A percentile compares a stretch with the other conserved stretches of the same genome.
Evolutionary conservation across 1,140 invertebrate species (phyloP).

Genomic region (Dolichoris vasculosae): DNA sequence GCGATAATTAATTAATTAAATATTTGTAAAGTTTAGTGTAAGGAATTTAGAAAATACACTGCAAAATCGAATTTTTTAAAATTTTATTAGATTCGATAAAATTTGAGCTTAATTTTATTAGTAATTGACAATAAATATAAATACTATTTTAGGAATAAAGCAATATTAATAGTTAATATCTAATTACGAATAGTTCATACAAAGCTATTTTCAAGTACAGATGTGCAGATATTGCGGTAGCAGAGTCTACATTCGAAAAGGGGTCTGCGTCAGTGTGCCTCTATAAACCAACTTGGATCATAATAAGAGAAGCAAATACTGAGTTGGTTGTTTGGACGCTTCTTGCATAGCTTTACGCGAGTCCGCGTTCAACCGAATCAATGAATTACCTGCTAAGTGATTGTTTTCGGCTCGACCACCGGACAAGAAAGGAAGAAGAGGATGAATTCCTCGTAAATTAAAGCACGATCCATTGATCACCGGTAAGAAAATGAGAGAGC

Average conservation of each 20-base stretch:
- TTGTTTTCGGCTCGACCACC: neutral
- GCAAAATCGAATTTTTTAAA: too few relatives aligned
- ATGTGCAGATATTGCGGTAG: neutral
- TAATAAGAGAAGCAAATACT: neutral
- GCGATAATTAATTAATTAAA: too few relatives aligned
- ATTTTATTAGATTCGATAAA: too few relatives aligned
- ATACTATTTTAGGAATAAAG: neutral
- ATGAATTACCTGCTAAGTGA: neutral
- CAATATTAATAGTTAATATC: neutral
- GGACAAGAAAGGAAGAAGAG: neutral
- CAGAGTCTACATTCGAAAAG: neutral
- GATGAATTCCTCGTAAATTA: neutral
- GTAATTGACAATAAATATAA: too few relatives aligned
- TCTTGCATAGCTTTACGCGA: neutral
- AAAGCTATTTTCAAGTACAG: neutral
- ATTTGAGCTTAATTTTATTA: too few relatives aligned
- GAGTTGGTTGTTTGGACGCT: neutral
- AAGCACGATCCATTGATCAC: neutral
- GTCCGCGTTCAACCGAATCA: neutral
- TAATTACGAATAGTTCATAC: neutral
- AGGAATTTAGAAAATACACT: too few relatives aligned
- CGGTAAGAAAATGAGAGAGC: neutral
- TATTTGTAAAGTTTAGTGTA: too few relatives aligned
- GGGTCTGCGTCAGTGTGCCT: neutral
- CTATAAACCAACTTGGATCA: neutral